phyloP scores from a whole-genome alignment of 23 tunicate species.

The Styela plicata region DNA sequence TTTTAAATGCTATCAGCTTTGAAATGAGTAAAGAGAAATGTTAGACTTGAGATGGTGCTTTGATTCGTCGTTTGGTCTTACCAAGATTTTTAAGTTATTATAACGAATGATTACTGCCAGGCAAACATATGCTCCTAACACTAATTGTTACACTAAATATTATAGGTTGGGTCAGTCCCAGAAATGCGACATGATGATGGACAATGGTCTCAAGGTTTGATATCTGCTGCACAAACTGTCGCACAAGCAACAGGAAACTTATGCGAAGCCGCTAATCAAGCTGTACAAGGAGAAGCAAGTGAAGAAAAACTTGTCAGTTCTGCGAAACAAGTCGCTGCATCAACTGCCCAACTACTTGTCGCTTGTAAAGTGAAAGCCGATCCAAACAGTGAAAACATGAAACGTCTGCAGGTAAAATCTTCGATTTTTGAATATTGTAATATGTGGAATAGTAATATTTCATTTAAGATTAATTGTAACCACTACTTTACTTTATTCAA shows the following conservation, averaged over 20 bases:
- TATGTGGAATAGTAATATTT: no score
- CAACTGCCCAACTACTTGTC: conserved; percentile 90
- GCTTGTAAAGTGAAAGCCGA: conserved; percentile 98
- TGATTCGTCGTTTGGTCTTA: no score
- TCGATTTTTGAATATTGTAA: no score
- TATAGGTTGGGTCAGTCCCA: conserved; percentile 64
- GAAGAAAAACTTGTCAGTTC: conserved; percentile 88
- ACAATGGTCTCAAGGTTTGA: conserved; percentile 92
- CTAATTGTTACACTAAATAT: no score
- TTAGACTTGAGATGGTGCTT: no score
- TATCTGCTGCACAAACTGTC: conserved; percentile 95
- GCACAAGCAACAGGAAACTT: conserved; percentile 91
- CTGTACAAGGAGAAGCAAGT: conserved; percentile 93
- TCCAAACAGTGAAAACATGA: conserved; percentile 96
- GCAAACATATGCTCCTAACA: no score
- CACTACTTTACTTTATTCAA: no score
- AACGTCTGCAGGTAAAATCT: conserved; percentile 69
- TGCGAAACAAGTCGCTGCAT: conserved; percentile 89
- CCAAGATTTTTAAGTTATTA: no score
- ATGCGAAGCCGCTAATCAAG: conserved; percentile 96
- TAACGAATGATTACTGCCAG: no score
- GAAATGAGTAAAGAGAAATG: no score
- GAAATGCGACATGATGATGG: conserved; percentile 75
- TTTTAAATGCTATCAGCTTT: no score
- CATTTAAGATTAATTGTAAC: no score